A percentile compares a stretch with the other conserved stretches of the same genome.
phyloP scores from a whole-genome alignment of 2,888 invertebrate species.

The Caenorhabditis angaria region DNA sequence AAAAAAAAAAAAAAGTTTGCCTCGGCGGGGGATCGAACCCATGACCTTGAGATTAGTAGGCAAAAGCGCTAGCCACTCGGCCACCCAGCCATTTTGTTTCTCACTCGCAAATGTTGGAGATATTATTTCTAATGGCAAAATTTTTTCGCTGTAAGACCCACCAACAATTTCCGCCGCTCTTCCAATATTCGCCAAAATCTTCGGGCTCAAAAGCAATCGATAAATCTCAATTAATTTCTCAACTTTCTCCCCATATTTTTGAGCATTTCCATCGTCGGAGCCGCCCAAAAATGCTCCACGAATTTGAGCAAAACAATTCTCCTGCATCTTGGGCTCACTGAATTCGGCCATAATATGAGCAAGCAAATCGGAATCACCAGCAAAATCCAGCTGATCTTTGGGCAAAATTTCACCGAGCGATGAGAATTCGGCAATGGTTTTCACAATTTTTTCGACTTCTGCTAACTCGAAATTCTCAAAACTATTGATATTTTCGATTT shows the following conservation, averaged over 20 bases:
- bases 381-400: slow-evolving; percentile 24
- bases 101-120: too few species aligned
- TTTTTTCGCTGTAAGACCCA: not conserved
- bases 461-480: slow-evolving; percentile 22
- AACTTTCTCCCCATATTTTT: slow-evolving; percentile 19
- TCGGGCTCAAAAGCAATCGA: slow-evolving; percentile 14
- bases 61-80: too few species aligned
- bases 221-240: slow-evolving; percentile 21
- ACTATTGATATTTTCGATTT: slow-evolving; percentile 16
- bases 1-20: too few species aligned
- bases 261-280: too few species aligned
- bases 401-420: slow-evolving; percentile 26
- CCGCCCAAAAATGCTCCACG: slow-evolving; percentile 5
- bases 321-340: slow-evolving; percentile 14
- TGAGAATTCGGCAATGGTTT: slow-evolving; percentile 21
- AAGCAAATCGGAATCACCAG: slow-evolving; percentile 13
- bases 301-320: not conserved
- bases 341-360: slow-evolving; percentile 24
- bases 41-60: too few species aligned
- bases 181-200: slow-evolving; percentile 13
- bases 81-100: too few species aligned
- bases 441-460: slow-evolving; percentile 26
- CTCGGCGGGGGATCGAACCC: too few species aligned
- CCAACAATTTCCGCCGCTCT: not conserved
- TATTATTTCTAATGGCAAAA: too few species aligned